Conservation (phyloP, 2,113 vertebrate genomes). For the Odocoileus hemionus region DNA sequence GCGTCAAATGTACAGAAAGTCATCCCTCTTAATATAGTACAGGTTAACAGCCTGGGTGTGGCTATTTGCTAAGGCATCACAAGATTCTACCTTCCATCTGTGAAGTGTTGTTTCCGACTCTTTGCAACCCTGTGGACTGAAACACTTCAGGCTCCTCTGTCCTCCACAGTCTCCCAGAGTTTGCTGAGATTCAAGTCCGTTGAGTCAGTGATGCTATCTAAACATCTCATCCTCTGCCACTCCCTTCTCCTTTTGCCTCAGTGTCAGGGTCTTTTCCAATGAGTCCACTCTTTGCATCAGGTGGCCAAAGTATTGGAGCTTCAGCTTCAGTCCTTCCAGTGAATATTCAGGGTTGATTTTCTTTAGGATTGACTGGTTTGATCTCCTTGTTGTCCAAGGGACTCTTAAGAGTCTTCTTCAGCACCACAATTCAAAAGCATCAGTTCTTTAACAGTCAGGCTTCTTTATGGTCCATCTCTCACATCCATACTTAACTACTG, state of each 20-base stretch:
- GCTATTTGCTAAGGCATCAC: not conserved
- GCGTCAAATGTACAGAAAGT: not conserved
- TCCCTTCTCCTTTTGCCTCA: not conserved
- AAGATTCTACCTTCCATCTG: not conserved
- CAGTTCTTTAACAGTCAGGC: not conserved
- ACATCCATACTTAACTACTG: not conserved
- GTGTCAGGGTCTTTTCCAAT: not conserved
- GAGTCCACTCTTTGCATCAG: not conserved
- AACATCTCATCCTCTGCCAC: not conserved
- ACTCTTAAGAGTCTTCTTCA: not conserved
- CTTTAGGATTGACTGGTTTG: not conserved
- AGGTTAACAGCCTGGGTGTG: not conserved
- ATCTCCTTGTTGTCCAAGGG: not conserved
- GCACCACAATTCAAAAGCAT: not conserved
- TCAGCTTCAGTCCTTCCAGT: not conserved
- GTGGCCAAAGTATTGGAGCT: not conserved
- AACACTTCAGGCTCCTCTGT: not conserved
- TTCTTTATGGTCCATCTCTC: not conserved
- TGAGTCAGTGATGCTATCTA: not conserved
- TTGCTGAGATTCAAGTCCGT: not conserved
- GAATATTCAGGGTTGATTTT: not conserved
- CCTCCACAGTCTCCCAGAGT: not conserved
- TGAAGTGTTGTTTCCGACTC: not conserved
- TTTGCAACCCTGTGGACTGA: not conserved
- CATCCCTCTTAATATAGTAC: not conserved